These are phyloP conservation scores for Pedetes capensis DNA, from an alignment of 2,113 vertebrate genomes.

Conservation along the genomic window DNA sequence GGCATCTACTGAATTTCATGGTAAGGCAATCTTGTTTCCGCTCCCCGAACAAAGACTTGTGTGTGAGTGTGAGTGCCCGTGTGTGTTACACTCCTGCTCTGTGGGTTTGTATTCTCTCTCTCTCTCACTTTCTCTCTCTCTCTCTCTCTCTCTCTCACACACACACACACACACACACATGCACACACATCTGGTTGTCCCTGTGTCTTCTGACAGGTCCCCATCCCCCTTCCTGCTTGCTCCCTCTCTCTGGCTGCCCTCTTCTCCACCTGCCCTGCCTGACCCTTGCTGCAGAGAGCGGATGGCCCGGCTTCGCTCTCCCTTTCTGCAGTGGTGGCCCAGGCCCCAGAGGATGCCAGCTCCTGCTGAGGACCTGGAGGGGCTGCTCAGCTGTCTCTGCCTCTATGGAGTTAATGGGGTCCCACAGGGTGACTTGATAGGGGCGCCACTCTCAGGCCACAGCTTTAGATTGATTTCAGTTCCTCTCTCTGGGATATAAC, in stretches of 20 bases:
- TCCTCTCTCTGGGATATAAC: too few relatives aligned
- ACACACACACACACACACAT: too few relatives aligned
- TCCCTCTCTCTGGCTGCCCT: background rate
- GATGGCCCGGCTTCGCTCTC: background rate
- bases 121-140: background rate
- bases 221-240: background rate
- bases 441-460: too few relatives aligned
- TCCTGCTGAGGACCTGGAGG: background rate
- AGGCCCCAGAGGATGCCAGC: background rate
- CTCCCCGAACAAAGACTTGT: background rate
- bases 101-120: background rate
- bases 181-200: too few relatives aligned
- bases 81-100: background rate
- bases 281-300: background rate
- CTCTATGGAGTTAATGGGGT: background rate
- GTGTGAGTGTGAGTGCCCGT: background rate
- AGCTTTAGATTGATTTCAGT: too few relatives aligned
- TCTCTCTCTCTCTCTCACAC: background rate
- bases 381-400: background rate
- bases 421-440: rapidly evolving
- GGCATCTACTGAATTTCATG: background rate
- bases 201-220: background rate
- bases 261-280: background rate
- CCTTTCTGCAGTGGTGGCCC: too few relatives aligned
- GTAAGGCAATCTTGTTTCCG: background rate